Evolutionary conservation across 1,140 invertebrate genomes (phyloP).

Genomic region (Hycleus cichorii): DNA sequence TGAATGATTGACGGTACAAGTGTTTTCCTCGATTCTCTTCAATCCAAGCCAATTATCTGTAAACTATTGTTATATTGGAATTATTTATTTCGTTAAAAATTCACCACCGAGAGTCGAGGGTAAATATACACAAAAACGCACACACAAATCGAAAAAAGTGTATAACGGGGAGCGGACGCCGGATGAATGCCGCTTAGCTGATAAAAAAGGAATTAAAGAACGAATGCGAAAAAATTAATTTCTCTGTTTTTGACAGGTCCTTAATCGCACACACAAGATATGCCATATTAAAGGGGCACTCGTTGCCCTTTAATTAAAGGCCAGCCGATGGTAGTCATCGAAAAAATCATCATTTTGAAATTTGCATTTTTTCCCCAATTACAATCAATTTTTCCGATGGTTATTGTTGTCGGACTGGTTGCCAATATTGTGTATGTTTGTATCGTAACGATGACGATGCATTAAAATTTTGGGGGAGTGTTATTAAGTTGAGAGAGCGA

Average conservation of each 20-base stretch:
- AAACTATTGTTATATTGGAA: no score
- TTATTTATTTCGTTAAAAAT: no score
- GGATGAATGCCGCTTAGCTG: slow-evolving; percentile 42
- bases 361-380: no score
- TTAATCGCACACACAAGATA: slow-evolving; percentile 40
- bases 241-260: slow-evolving; percentile 44
- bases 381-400: no score
- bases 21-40: no score
- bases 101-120: neutral
- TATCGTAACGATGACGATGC: slow-evolving; percentile 18
- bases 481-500: slow-evolving; percentile 18
- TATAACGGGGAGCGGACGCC: slow-evolving; percentile 12
- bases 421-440: no score
- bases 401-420: no score
- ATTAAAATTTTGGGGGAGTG: slow-evolving; percentile 26
- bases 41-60: no score
- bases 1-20: no score
- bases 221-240: slow-evolving; percentile 44
- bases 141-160: slow-evolving; percentile 15
- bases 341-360: no score
- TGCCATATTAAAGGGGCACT: slow-evolving; percentile 40
- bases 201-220: slow-evolving; percentile 44
- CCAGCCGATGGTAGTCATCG: slow-evolving; percentile 1
- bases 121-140: neutral
- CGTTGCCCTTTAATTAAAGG: slow-evolving; percentile 38